These are phyloP conservation scores for Anthonomus grandis DNA, from an alignment of 1,140 invertebrate species.

Conservation along the genomic window DNA sequence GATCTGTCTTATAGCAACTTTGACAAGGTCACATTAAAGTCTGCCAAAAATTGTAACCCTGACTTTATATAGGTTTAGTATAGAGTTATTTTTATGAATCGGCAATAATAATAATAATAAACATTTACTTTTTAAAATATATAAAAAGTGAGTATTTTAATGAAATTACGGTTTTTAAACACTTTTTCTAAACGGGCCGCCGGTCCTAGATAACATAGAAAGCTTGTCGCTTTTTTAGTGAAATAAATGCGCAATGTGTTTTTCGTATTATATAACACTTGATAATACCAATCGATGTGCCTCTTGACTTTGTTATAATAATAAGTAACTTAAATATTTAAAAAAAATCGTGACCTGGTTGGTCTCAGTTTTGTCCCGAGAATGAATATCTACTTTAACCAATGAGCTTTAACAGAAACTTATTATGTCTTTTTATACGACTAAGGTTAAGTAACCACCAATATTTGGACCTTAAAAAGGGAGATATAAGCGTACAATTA, in stretches of 20 bases:
- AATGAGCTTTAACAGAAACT: constrained; percentile 30
- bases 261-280: constrained; percentile 39
- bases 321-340: constrained; percentile 16
- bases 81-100: constrained; percentile 34
- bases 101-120: constrained; percentile 29
- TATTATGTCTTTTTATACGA: constrained; percentile 7
- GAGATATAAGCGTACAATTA: too few species aligned
- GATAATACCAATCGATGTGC: constrained; percentile 49
- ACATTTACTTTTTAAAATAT: constrained; percentile 28
- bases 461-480: too few species aligned
- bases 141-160: constrained; percentile 25
- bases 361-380: constrained; percentile 36
- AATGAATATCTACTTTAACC: constrained; percentile 36
- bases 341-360: constrained; percentile 40
- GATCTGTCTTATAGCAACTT: constrained; percentile 34
- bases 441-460: too few species aligned
- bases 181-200: background rate
- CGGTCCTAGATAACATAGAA: constrained; percentile 1
- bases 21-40: constrained; percentile 39
- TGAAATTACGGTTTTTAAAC: constrained; percentile 22
- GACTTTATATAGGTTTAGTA: constrained; percentile 29
- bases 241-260: constrained; percentile 36
- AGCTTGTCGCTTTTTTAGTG: constrained; percentile 34
- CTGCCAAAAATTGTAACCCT: constrained; percentile 34
- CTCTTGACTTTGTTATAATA: constrained; percentile 38